These are phyloP conservation scores for Stictocephala bisonia DNA, from an alignment of 2,888 invertebrate species.

Conservation along the genomic window DNA sequence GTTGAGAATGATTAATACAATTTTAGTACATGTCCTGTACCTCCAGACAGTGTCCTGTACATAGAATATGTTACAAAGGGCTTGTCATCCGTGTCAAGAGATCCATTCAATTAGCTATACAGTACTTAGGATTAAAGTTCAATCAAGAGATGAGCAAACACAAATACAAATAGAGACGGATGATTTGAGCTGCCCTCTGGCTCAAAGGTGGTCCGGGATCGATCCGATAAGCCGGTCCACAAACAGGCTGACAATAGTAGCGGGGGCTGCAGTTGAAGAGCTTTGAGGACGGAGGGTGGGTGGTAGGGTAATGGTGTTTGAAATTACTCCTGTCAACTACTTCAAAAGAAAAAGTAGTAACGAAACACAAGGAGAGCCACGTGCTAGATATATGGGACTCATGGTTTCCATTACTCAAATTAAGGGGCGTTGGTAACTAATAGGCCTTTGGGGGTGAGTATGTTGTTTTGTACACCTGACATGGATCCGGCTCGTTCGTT, in stretches of 20 bases:
- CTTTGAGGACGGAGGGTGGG: neutral
- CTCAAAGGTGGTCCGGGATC: neutral
- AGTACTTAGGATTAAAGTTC: conserved; percentile 29
- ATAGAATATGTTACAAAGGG: too few relatives aligned
- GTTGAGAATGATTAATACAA: too few relatives aligned
- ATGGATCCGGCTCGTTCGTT: conserved; percentile 4
- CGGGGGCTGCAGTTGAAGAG: neutral
- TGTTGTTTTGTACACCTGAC: conserved; percentile 32
- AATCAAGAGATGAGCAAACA: conserved; percentile 38
- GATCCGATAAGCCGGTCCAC: conserved; percentile 8
- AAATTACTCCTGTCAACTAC: conserved; percentile 38
- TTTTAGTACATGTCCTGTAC: too few relatives aligned
- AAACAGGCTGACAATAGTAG: conserved; percentile 16
- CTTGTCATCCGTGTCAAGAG: too few relatives aligned
- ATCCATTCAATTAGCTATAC: conserved; percentile 32
- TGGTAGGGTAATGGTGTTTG: conserved; percentile 34
- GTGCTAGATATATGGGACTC: neutral
- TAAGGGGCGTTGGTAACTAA: conserved; percentile 40
- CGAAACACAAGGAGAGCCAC: conserved; percentile 36
- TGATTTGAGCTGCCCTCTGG: conserved; percentile 11
- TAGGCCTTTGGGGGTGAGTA: conserved; percentile 1
- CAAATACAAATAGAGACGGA: conserved; percentile 16
- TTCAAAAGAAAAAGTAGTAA: conserved; percentile 42
- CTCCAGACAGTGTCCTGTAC: too few relatives aligned
- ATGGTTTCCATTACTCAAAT: conserved; percentile 26